Evolutionary conservation across 2,888 invertebrate genomes (phyloP).

Genomic region (Hydraecia micacea): DNA sequence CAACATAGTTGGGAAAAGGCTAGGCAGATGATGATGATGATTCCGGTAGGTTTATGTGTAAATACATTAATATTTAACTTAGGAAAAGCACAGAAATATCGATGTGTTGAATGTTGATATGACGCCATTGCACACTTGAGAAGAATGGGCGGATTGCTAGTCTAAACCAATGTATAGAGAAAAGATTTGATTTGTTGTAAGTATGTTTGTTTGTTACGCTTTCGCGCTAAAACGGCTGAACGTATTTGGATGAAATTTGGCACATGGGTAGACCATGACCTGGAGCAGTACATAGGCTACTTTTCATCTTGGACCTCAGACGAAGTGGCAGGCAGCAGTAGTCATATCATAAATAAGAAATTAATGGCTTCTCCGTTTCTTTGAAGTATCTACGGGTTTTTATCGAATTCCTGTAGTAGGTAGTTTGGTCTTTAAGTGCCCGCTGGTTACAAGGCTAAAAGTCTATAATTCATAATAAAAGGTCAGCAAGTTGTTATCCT

Average conservation of each 20-base stretch:
- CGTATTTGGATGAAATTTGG: no score
- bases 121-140: background rate
- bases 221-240: no score
- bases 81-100: background rate
- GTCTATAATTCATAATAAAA: slow-evolving; percentile 35
- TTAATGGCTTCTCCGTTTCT: background rate
- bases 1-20: no score
- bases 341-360: background rate
- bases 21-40: no score
- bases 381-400: background rate
- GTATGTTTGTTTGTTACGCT: background rate
- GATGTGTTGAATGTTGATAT: background rate
- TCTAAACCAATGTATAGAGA: background rate
- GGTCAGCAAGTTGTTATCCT: slow-evolving; percentile 50
- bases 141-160: background rate
- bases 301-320: no score
- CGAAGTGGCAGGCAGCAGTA: background rate
- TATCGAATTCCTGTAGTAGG: background rate
- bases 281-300: no score
- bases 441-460: slow-evolving; percentile 11
- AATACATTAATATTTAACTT: background rate
- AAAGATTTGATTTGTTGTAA: background rate
- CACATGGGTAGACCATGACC: no score
- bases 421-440: slow-evolving; percentile 3
- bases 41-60: background rate